Evolutionary conservation across 2,113 vertebrate species (phyloP).

Genomic region (Limnothrissa miodon): DNA sequence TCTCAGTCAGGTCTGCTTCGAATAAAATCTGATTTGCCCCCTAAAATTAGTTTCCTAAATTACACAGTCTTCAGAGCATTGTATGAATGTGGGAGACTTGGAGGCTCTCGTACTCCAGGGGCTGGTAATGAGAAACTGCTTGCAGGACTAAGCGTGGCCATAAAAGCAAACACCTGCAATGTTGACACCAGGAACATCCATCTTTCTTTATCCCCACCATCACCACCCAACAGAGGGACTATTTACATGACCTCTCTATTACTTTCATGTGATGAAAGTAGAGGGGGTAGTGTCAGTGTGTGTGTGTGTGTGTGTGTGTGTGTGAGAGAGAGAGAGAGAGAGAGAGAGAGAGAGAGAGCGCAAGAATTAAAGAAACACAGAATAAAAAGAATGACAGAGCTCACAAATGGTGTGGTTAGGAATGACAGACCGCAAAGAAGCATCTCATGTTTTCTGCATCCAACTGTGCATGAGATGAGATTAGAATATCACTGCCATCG

Average conservation of each 20-base stretch:
- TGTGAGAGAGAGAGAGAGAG: constrained; percentile 27
- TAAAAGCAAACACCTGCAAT: constrained; percentile 75
- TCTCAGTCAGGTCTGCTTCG: constrained; percentile 74
- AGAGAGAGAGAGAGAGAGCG: constrained; percentile 26
- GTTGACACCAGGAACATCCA: constrained; percentile 65
- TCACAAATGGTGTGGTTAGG: background rate
- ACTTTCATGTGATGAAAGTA: constrained; percentile 59
- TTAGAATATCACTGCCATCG: background rate
- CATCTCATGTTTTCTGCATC: background rate
- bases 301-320: background rate
- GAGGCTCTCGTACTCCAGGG: constrained; percentile 62
- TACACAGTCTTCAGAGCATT: constrained; percentile 68
- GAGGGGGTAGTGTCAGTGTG: constrained; percentile 42
- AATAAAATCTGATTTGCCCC: constrained; percentile 76
- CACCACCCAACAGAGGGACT: constrained; percentile 60
- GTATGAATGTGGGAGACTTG: constrained; percentile 60
- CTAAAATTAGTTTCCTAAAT: constrained; percentile 73
- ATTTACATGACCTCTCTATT: constrained; percentile 63
- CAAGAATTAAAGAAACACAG: background rate
- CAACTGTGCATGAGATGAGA: constrained; percentile 13
- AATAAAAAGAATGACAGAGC: background rate
- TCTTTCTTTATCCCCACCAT: constrained; percentile 66
- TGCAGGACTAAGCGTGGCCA: constrained; percentile 55
- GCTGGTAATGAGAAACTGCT: constrained; percentile 71
- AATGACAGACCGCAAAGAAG: constrained; percentile 11